These are phyloP conservation scores for Azorinus chamasolen DNA, from an alignment of 2,888 invertebrate species.

Conservation along the genomic window DNA sequence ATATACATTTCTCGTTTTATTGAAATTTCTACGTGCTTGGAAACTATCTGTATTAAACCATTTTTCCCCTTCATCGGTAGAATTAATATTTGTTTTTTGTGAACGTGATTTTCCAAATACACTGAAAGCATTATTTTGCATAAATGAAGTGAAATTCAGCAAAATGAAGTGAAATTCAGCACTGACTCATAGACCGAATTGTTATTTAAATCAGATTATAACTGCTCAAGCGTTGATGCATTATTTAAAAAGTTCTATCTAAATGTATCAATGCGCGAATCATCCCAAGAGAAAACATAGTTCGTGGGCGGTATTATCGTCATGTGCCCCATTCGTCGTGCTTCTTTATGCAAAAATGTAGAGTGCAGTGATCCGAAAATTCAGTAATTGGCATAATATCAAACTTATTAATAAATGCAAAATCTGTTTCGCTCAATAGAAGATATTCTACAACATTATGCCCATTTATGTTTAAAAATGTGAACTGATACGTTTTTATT, in stretches of 20 bases:
- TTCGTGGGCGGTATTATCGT: neutral
- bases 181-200: neutral
- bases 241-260: neutral
- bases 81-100: no score
- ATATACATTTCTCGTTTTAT: constrained; percentile 15
- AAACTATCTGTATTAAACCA: constrained; percentile 10
- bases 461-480: neutral
- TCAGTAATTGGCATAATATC: constrained; percentile 1
- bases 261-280: neutral
- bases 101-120: constrained; percentile 3
- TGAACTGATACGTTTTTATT: neutral
- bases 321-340: neutral
- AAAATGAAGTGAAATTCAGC: neutral
- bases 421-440: neutral
- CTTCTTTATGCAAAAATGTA: constrained; percentile 1
- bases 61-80: neutral
- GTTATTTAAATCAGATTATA: neutral
- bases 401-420: neutral
- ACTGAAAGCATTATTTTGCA: constrained; percentile 7
- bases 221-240: neutral
- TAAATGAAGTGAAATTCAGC: no score
- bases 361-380: no score
- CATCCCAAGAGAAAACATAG: constrained; percentile 1
- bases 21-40: constrained; percentile 5
- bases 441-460: constrained; percentile 1